These are phyloP conservation scores for Calycopis cecrops DNA, from an alignment of 1,140 invertebrate species.

Conservation along the genomic window DNA sequence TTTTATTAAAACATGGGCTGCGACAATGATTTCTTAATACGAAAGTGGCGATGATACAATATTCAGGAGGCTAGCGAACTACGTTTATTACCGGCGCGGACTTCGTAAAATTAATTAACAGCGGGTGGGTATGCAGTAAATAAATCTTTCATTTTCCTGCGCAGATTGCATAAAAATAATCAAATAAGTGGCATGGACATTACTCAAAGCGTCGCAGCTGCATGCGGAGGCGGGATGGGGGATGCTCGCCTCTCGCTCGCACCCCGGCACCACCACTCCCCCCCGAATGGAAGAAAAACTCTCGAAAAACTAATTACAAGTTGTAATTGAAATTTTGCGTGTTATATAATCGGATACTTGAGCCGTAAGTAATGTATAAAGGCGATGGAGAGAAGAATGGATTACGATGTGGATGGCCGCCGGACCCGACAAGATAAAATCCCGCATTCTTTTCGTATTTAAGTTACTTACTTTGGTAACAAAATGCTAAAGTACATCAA, in stretches of 20 bases:
- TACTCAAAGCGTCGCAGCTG: conserved; percentile 62
- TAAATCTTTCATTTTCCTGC: conserved; percentile 67
- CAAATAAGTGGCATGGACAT: conserved; percentile 69
- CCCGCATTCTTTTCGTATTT: conserved; percentile 11
- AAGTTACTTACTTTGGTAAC: conserved; percentile 11
- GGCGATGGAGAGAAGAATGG: conserved; percentile 63
- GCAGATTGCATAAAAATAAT: conserved; percentile 74
- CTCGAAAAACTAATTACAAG: conserved; percentile 77
- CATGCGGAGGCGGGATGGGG: conserved; percentile 34
- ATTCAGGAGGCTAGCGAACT: conserved; percentile 32
- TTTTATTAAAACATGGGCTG: neutral
- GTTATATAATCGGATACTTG: conserved; percentile 77
- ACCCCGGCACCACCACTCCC: conserved; percentile 44
- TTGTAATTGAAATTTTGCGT: conserved; percentile 78
- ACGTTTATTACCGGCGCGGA: conserved; percentile 31
- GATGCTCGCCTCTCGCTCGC: conserved; percentile 34
- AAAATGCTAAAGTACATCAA: conserved; percentile 6
- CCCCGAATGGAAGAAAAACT: conserved; percentile 74
- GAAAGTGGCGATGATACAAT: conserved; percentile 22
- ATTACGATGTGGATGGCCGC: conserved; percentile 38
- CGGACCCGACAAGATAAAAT: conserved; percentile 18
- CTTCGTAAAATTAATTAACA: conserved; percentile 69
- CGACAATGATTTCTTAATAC: conserved; percentile 10
- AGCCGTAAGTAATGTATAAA: conserved; percentile 73
- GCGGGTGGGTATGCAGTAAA: conserved; percentile 54